Evolutionary conservation across 2,888 invertebrate genomes (phyloP), one percentile per base, ranked within the genome.

Genomic region (Catocala nupta): DNA sequence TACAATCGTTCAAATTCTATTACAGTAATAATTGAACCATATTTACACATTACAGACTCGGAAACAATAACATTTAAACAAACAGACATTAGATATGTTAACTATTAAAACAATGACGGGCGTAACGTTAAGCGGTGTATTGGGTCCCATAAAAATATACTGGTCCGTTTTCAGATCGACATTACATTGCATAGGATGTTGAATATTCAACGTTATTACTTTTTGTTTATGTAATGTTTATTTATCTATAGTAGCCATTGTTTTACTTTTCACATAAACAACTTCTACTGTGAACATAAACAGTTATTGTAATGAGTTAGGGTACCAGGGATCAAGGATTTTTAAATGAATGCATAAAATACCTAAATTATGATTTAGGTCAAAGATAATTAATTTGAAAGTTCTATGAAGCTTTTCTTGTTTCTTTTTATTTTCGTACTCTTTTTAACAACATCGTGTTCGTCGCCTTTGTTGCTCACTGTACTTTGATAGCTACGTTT

Each of bases 1-100:
- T 90, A 92, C 90, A 91, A 90, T 91, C 59, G 72, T 83, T 72
- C 66, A 77, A 78, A 73, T 75, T 75, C 77, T 70, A 80, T 81
- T 81, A 81, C 81, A 83, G 75, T 82, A 81, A 81, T 86, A 85
- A 82, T 83, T 84, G 75, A 85, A 83, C 79, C 71, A 55, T 90
- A 90, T 90, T 77, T 90, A 90, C 90, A 90, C 68, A 67, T 70
- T 71, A 83, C 71, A 72, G 59, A 73, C 49, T 51, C 33, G 36
- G 7, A 76, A 70, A 67, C 25, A 44, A 73, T 61, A 71, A 68
- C 55, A 68, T 50, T 47, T 59, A 52, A 59, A 53, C 54, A 75
- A 70, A 72, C 49, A 63, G 68, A 68, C 52, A 34, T 79, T 75
- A 82, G 85, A 86, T 86, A 86, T 86, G 85, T 85, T 74, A 81